phyloP scores from a whole-genome alignment of 2,113 vertebrate species.

The Crotalus helleri region DNA sequence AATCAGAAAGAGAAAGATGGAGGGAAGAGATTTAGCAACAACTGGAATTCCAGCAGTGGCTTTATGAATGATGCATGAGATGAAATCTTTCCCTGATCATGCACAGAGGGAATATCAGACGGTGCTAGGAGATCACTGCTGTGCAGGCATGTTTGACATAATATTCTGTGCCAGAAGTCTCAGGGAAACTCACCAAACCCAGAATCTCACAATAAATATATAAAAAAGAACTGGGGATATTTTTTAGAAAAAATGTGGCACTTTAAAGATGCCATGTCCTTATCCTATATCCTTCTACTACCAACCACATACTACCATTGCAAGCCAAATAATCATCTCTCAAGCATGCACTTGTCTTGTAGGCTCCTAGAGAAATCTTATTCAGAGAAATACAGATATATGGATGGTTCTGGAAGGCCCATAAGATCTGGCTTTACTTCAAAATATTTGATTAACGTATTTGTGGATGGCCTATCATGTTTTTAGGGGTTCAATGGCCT shows the following conservation, averaged over 20 bases:
- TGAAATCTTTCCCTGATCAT: constrained; percentile 34
- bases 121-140: not conserved
- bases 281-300: constrained; percentile 3
- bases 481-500: not conserved
- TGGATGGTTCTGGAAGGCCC: not conserved
- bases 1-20: not conserved
- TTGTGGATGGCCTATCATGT: not conserved
- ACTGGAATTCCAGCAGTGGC: constrained; percentile 40
- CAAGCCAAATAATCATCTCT: not conserved
- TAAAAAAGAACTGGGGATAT: not conserved
- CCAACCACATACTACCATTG: not conserved
- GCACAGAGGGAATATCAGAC: constrained; percentile 46
- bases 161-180: constrained; percentile 24
- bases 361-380: not conserved
- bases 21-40: constrained; percentile 24
- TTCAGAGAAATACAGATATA: not conserved
- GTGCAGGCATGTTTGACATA: constrained; percentile 25
- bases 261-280: not conserved
- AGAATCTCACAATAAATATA: constrained; percentile 23
- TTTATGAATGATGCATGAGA: constrained; percentile 63
- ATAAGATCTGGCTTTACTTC: not conserved
- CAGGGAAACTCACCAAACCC: constrained; percentile 11
- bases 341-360: not conserved
- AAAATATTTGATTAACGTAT: not conserved
- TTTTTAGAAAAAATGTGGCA: not conserved